Base-by-base conservation (phyloP, 1,140 invertebrate species). In the Conus ventricosus region DNA sequence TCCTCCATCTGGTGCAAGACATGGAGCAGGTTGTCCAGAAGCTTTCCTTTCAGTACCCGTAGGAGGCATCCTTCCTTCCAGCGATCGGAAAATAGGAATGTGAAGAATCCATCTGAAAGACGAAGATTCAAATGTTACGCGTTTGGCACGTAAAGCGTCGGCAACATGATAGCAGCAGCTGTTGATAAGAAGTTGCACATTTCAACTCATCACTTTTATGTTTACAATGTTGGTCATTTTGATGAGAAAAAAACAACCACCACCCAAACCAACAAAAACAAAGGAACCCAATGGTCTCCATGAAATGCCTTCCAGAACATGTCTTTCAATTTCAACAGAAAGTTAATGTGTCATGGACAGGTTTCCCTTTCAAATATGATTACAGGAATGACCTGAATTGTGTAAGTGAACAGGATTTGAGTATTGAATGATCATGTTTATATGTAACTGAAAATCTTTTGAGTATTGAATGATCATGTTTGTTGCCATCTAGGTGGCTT, bases 31-130 rank as follows among this genome's bases (percentile, higher is more conserved):
- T 25, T 55, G 1, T 89, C 71, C 75, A 89, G 27, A 0, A 89
- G n/a, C 27, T 89, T 25, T 10, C 88, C 88, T n/a, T 82, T 39
- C 55, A 89, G 82, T 8, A 89, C 84, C 13, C 83, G 83, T 25
- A 86, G 39, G 17, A 85, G 57, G 80, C 54, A 78, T 0, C 27
- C 76, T 23, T 85, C 71, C 13, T 63, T n/a, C 84, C 84, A 89
- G 51, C 75, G 60, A 39, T 82, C 60, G 10, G 84, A 85, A 75
- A 84, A 89, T 25, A 89, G 23, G 39, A 84, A 86, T n/a, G 85
- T 71, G 17, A 71, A 81, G 39, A 86, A 89, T 23, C 84, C 55
- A 11, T 71, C 88, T 89, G 71, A 87, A 60, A 84, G 57, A 60
- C 57, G 8, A 60, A 15, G 57, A 60, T 39, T 39, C 39, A 39